phyloP scores from a whole-genome alignment of 2,888 invertebrate genomes.

The Lingula anatina region DNA sequence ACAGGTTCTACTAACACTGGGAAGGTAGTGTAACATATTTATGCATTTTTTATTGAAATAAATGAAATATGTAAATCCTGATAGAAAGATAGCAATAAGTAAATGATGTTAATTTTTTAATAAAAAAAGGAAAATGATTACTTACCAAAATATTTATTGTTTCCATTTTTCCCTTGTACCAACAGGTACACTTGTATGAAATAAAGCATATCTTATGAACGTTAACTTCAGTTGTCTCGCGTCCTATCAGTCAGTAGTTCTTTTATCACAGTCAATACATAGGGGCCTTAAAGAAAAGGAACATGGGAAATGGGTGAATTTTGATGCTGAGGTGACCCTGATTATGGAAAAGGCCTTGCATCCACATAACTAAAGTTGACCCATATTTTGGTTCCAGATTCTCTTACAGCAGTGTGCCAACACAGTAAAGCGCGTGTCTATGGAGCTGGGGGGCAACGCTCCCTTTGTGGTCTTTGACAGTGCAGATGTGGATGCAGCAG shows the following conservation, averaged over 20 bases:
- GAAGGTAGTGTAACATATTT: too few species aligned
- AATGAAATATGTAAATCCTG: too few species aligned
- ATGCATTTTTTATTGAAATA: too few species aligned
- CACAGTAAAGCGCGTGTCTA: conserved; percentile 81
- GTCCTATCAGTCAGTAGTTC: neutral
- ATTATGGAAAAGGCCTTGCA: neutral
- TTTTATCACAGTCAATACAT: neutral
- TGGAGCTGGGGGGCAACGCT: conserved; percentile 97
- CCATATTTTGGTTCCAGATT: conserved; percentile 40
- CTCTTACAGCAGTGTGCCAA: conserved; percentile 75
- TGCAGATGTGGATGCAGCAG: conserved; percentile 81
- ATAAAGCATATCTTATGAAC: neutral
- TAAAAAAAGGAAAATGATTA: neutral
- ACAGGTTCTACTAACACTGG: conserved; percentile 90
- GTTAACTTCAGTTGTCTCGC: neutral
- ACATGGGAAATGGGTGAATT: too few species aligned
- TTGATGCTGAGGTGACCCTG: too few species aligned
- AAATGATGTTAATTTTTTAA: too few species aligned
- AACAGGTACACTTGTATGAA: neutral
- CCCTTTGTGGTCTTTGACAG: conserved; percentile 94
- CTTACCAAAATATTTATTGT: neutral
- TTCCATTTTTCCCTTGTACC: neutral
- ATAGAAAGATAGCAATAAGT: too few species aligned
- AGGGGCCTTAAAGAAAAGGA: too few species aligned
- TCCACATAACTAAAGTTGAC: conserved; percentile 1